Evolutionary conservation across 2,888 invertebrate species (phyloP).

Genomic region (Ligdia adustata): DNA sequence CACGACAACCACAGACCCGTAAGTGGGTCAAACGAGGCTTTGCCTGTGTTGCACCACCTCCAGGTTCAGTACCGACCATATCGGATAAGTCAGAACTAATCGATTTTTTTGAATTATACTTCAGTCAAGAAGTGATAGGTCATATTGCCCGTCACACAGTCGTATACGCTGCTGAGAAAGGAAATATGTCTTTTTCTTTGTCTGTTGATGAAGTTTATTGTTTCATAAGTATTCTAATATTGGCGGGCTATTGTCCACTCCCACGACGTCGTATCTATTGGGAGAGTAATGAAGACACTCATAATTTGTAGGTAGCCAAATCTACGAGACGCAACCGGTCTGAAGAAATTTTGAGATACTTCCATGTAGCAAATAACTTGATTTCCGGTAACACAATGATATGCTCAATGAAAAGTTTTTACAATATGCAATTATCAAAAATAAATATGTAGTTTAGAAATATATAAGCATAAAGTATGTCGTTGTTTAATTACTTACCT

Average conservation of each 20-base stretch:
- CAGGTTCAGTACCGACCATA: background rate
- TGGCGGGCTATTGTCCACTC: constrained; percentile 41
- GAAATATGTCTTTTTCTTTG: constrained; percentile 3
- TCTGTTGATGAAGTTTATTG: constrained; percentile 22
- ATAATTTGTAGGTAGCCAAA: constrained; percentile 37
- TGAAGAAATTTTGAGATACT: constrained; percentile 39
- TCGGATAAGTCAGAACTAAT: constrained; percentile 1
- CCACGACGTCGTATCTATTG: constrained; percentile 43
- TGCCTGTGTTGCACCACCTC: no score
- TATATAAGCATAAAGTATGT: background rate
- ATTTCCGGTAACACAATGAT: constrained; percentile 34
- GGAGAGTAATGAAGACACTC: constrained; percentile 34
- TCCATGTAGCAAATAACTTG: constrained; percentile 42
- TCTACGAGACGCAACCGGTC: constrained; percentile 38
- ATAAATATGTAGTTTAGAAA: background rate
- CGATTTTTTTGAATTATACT: constrained; percentile 14
- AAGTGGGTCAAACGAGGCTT: background rate
- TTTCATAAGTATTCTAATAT: constrained; percentile 37
- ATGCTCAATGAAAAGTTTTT: constrained; percentile 12
- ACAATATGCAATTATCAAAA: constrained; percentile 9
- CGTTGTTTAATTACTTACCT: no score
- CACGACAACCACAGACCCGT: background rate
- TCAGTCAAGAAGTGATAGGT: constrained; percentile 9
- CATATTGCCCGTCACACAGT: constrained; percentile 4
- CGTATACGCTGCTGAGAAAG: constrained; percentile 12